Evolutionary conservation across 1,140 invertebrate species (phyloP).

Genomic region (Asobara japonica): DNA sequence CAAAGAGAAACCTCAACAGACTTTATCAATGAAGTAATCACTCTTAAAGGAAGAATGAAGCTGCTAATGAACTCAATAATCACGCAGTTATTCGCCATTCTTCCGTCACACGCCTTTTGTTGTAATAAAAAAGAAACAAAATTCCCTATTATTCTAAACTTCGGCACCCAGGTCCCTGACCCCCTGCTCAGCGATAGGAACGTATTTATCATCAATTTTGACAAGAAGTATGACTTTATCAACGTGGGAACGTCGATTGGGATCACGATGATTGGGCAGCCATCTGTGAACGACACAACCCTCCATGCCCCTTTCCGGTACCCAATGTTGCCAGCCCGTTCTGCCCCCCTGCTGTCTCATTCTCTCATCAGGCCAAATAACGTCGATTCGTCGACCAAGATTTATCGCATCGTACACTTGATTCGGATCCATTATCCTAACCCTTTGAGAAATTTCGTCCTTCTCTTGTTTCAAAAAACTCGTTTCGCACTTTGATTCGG

Average conservation of each 20-base stretch:
- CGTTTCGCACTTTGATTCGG: constrained; percentile 61
- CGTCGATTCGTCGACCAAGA: constrained; percentile 86
- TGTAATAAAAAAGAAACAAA: constrained; percentile 13
- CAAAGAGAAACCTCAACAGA: neutral
- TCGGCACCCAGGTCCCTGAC: constrained; percentile 83
- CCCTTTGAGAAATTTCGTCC: constrained; percentile 69
- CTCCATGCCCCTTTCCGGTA: constrained; percentile 90
- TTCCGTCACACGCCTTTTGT: neutral
- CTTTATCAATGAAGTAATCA: constrained; percentile 2
- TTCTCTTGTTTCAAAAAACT: constrained; percentile 65
- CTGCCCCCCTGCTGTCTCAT: constrained; percentile 87
- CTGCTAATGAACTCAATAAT: neutral
- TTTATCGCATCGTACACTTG: constrained; percentile 91
- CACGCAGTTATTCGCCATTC: neutral
- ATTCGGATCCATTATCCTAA: constrained; percentile 77
- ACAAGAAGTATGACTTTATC: constrained; percentile 92
- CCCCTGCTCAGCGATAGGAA: constrained; percentile 91
- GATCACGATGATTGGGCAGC: constrained; percentile 89
- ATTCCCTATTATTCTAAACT: constrained; percentile 59
- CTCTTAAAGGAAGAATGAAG: constrained; percentile 4
- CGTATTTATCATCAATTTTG: constrained; percentile 91
- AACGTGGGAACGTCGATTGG: constrained; percentile 84
- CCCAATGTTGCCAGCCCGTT: constrained; percentile 89
- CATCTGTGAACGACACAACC: constrained; percentile 90
- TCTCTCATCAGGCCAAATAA: constrained; percentile 89